Base-by-base conservation (phyloP, 2,888 invertebrate species). In the Hemaris fuciformis region DNA sequence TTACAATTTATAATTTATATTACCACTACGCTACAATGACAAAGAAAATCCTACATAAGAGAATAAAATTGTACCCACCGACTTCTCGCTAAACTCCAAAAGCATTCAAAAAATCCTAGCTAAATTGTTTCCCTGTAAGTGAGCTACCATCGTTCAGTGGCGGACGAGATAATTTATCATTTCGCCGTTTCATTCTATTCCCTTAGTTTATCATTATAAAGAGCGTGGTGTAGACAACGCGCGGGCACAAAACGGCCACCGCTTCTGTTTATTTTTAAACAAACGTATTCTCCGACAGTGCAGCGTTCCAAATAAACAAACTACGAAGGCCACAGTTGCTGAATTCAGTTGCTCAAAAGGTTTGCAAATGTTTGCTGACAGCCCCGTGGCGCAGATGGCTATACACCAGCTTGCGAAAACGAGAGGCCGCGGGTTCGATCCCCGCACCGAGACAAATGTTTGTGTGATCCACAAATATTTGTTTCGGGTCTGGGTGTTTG, bases 271-370 rank as follows among this genome's bases (percentile, higher is more conserved):
- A 57, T 57, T 57, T 57, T 41, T 41, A 57, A 57, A 57, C 22
- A 57, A 57, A 23, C 57, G 41, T 57, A 38, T 38, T 34, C 38
- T 38, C 13, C 53, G 53, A 15, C 57, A 15, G 23, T 38, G 41
- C 57, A 57, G 38, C 57, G 34, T 22, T 22, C 25, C 23, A 57
- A 57, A 42, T 57, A 57, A 57, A 57, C 57, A 57, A 57, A 57
- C 53, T 53, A 31, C 53, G 27, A 0, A 5, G 6, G 8, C 27
- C 53, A 53, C 31, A 53, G 53, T 53, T 10, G 1, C n/a, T n/a
- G 31, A 10, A 8, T 8, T 8, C 53, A 53, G 53, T 53, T 10
- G 10, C 5, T 20, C 27, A 53, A 53, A 38, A 10, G 10, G 38
- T 38, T 38, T 38, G 0, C 8, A 13, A n/a, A n/a, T n/a, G n/a